These are phyloP conservation scores for Drosophila kuntzei DNA, from an alignment of 2,888 invertebrate species.

Conservation along the genomic window DNA sequence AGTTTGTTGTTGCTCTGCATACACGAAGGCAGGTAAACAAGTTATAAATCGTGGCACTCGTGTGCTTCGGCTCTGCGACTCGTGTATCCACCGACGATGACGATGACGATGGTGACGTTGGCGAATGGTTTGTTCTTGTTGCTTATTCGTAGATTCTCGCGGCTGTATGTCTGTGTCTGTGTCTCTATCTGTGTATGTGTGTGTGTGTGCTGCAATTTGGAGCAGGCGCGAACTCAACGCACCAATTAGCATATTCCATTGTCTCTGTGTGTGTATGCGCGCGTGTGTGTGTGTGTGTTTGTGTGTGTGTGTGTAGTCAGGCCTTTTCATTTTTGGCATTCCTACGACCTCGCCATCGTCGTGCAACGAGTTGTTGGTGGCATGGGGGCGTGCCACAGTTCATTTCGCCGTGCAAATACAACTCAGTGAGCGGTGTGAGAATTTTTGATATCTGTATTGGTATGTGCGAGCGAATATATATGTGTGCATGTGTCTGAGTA, in stretches of 20 bases:
- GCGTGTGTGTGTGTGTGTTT: constrained; percentile 30
- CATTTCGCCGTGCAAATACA: constrained; percentile 63
- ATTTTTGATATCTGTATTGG: constrained; percentile 45
- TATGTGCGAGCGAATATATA: constrained; percentile 33
- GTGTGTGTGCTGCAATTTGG: constrained; percentile 64
- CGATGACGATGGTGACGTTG: constrained; percentile 51
- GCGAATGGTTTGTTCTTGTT: constrained; percentile 78
- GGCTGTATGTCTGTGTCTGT: constrained; percentile 42
- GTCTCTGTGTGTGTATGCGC: constrained; percentile 59
- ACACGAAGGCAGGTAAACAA: constrained; percentile 83
- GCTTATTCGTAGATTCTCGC: constrained; percentile 82
- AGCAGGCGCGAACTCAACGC: constrained; percentile 76
- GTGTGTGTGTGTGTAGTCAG: constrained; percentile 48
- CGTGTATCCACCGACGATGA: constrained; percentile 56
- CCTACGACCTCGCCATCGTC: constrained; percentile 50
- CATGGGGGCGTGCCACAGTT: constrained; percentile 74
- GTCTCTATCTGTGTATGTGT: constrained; percentile 7
- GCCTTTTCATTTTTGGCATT: constrained; percentile 73
- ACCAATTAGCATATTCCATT: constrained; percentile 84
- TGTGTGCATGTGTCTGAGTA: constrained; percentile 22
- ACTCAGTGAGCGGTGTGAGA: constrained; percentile 46
- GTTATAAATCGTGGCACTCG: constrained; percentile 79
- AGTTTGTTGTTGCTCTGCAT: constrained; percentile 24
- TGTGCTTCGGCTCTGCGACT: constrained; percentile 57
- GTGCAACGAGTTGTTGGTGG: constrained; percentile 63